Evolutionary conservation across 2,113 vertebrate species (phyloP).

Genomic region (Semnopithecus entellus): DNA sequence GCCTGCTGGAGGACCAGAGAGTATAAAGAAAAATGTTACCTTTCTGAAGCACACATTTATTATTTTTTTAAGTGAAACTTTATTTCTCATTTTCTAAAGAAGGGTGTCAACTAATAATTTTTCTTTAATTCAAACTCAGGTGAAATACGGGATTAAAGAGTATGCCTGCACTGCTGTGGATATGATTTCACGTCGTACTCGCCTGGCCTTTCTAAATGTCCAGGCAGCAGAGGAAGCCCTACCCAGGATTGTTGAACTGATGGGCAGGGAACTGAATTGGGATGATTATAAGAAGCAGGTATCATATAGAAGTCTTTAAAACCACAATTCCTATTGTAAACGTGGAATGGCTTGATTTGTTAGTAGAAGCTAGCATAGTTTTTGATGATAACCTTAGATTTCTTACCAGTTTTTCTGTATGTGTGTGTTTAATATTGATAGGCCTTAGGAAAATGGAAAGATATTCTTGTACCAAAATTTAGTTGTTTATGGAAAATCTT

Average conservation of each 20-base stretch:
- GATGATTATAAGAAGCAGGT: conserved; percentile 91
- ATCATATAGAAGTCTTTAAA: conserved; percentile 32
- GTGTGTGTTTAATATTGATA: neutral
- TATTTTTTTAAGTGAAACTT: conserved; percentile 2
- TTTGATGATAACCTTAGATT: conserved; percentile 18
- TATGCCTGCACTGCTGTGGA: conserved; percentile 96
- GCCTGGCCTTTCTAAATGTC: conserved; percentile 96
- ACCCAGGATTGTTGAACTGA: conserved; percentile 94
- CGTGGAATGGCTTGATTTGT: neutral
- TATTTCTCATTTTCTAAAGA: neutral
- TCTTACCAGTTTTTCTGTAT: neutral
- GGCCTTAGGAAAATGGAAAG: neutral
- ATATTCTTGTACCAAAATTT: neutral
- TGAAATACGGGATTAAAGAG: conserved; percentile 93
- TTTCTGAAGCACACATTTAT: neutral
- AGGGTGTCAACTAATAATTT: neutral
- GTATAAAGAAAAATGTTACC: neutral
- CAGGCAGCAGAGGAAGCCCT: conserved; percentile 97
- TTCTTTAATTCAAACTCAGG: conserved; percentile 80
- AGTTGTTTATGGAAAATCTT: conserved; percentile 39
- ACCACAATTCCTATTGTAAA: neutral
- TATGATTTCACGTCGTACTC: conserved; percentile 94
- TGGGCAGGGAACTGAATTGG: conserved; percentile 95
- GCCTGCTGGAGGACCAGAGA: neutral
- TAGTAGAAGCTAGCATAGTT: neutral